Evolutionary conservation across 2,797 vertebrate species (phyloP).

Genomic region (Neopelma chrysocephalum): DNA sequence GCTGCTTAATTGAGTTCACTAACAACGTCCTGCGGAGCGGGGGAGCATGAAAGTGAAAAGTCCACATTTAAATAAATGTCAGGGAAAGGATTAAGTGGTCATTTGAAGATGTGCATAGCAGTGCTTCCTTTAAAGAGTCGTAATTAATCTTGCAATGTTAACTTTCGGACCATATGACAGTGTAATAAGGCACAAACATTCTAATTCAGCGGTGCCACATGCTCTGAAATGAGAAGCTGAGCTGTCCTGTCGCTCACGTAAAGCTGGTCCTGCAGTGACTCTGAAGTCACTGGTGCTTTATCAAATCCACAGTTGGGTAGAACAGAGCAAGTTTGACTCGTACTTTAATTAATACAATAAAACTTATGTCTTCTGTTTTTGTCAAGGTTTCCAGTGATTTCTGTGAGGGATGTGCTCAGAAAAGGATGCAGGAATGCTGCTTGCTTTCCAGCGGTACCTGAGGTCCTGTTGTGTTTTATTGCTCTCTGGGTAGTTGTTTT

Average conservation of each 20-base stretch:
- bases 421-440: neutral
- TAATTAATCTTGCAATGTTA: neutral
- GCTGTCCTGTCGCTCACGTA: neutral
- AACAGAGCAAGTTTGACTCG: neutral
- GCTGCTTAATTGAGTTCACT: neutral
- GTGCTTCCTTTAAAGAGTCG: neutral
- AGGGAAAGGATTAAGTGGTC: neutral
- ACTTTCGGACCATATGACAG: neutral
- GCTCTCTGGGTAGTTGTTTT: neutral
- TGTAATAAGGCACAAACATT: neutral
- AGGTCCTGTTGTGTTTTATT: neutral
- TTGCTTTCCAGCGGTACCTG: neutral
- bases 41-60: neutral
- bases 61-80: neutral
- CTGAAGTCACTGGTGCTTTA: neutral
- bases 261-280: neutral
- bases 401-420: neutral
- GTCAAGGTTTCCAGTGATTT: neutral
- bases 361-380: neutral
- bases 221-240: neutral
- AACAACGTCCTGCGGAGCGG: neutral
- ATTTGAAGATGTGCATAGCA: neutral
- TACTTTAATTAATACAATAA: neutral
- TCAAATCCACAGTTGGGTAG: accelerated
- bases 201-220: accelerated